These are phyloP conservation scores for Xanthia icteritia DNA, from an alignment of 2,888 invertebrate genomes.

Conservation along the genomic window DNA sequence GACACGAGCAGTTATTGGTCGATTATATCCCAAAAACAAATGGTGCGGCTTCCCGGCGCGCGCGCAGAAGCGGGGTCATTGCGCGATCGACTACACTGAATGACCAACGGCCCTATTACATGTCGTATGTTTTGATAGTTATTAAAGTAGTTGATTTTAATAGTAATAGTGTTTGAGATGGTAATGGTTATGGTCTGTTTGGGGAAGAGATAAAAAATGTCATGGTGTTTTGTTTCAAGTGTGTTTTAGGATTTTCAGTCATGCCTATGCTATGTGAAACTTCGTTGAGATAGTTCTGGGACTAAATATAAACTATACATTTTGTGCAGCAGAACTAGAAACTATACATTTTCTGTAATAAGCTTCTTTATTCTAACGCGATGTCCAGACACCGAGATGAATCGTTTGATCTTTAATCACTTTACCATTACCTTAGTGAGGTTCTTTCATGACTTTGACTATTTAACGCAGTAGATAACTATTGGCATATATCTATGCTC, in stretches of 20 bases:
- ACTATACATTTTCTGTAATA: background rate
- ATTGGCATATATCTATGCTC: background rate
- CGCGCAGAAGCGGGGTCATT: constrained; percentile 83
- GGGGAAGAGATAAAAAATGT: constrained; percentile 30
- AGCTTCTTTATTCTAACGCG: too few species aligned
- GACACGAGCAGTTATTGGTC: constrained; percentile 73
- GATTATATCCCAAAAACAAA: constrained; percentile 81
- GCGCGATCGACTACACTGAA: constrained; percentile 86
- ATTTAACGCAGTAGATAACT: constrained; percentile 4
- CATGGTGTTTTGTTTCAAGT: constrained; percentile 18
- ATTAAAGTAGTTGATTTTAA: constrained; percentile 64
- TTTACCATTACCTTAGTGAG: background rate
- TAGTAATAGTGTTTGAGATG: constrained; percentile 38
- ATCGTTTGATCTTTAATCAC: background rate
- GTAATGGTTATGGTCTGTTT: constrained; percentile 44
- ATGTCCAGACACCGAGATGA: background rate
- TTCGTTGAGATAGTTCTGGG: background rate
- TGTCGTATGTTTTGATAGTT: constrained; percentile 72
- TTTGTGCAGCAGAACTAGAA: background rate
- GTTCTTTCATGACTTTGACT: background rate
- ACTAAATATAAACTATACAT: background rate
- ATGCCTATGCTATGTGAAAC: background rate
- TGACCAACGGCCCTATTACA: constrained; percentile 81
- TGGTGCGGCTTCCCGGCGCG: constrained; percentile 74
- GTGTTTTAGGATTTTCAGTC: background rate